Conservation (phyloP, 2,113 vertebrate species). For the Equus przewalskii region DNA sequence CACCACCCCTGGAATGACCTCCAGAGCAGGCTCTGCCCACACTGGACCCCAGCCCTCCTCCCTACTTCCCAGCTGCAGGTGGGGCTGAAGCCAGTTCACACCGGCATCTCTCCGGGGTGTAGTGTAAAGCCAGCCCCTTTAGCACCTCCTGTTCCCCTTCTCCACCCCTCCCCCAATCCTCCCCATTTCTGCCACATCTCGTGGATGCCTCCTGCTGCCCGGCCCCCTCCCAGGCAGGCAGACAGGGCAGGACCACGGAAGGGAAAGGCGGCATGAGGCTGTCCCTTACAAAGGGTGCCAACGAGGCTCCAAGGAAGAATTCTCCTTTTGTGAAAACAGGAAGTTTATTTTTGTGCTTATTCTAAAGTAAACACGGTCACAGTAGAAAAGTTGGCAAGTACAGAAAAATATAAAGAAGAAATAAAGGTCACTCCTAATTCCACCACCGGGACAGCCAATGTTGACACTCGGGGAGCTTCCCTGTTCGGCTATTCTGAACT, state of each 20-base stretch:
- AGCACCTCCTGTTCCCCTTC: neutral
- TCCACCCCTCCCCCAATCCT: neutral
- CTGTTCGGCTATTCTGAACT: fast-evolving
- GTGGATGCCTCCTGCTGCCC: fast-evolving
- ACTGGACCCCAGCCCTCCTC: neutral
- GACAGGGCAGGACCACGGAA: neutral
- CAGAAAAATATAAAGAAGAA: neutral
- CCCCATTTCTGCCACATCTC: neutral
- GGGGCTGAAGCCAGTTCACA: neutral
- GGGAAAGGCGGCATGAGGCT: neutral
- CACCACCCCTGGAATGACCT: neutral
- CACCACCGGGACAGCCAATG: fast-evolving
- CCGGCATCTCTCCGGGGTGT: fast-evolving
- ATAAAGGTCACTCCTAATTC: neutral
- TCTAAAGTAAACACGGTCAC: neutral
- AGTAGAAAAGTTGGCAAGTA: neutral
- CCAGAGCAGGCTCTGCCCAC: neutral
- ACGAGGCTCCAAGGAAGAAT: neutral
- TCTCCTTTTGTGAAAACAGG: neutral
- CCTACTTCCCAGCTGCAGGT: neutral
- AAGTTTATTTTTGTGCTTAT: slow-evolving; percentile 63
- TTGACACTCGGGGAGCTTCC: fast-evolving
- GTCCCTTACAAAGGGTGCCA: fast-evolving
- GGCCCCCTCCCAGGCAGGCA: fast-evolving
- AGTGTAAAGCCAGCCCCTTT: neutral